Base-by-base conservation (phyloP, 2,888 invertebrate species). In the Heteromurus nitidus region DNA sequence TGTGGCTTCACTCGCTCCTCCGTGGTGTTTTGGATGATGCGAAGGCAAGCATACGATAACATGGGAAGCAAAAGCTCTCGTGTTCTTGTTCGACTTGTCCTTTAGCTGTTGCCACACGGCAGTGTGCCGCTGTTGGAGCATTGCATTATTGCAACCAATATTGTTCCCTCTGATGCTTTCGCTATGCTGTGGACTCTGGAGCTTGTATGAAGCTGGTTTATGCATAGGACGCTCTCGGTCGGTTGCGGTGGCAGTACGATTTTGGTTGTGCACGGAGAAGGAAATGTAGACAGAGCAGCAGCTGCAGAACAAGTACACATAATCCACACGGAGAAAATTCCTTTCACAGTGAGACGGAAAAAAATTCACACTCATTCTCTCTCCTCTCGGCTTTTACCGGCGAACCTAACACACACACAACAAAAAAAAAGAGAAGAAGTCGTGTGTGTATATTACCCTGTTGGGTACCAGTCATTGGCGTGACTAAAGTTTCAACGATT, bases 401-500 rank as follows among this genome's bases (percentile, higher is more conserved):
- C 72, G 31, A 64, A 44, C 47, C 65, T 9, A 16, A 55, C 55
- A 55, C 55, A 55, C 24, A 5, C 22, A 24, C 55, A n/a, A 55
- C 58, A 44, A n/a, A 44, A 44, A 44, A n/a, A n/a, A n/a, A n/a
- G n/a, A n/a, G n/a, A n/a, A n/a, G n/a, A n/a, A n/a, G n/a, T n/a
- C n/a, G n/a, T 44, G n/a, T 44, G n/a, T 62, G 20, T 68, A 47
- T 72, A 72, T 65, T 55, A 26, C 69, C 30, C 70, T 75, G 80
- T 72, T 80, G 70, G 70, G 73, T 82, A 79, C 73, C 65, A 74
- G 74, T 74, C 75, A 80, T 76, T 80, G 75, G 84, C 84, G 84
- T 84, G 84, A 84, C 84, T 84, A 70, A 80, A 81, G 64, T 74
- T 74, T 82, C 81, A 76, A 84, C 81, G 81, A 84, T 81, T 79